Base-by-base conservation (phyloP, 2,797 vertebrate genomes). In the Pitangus sulphuratus region DNA sequence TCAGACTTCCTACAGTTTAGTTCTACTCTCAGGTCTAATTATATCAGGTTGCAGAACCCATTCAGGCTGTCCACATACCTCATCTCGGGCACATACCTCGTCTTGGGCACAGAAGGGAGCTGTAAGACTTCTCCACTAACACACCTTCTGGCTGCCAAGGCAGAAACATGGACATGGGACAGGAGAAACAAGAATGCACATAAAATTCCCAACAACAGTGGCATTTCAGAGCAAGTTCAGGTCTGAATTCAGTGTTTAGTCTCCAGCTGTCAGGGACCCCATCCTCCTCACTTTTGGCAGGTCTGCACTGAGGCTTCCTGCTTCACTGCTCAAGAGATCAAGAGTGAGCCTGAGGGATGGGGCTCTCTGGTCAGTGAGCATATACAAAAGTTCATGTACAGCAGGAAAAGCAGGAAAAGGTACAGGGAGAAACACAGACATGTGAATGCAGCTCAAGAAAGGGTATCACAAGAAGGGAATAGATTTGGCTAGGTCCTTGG, bases 91-190 rank as follows among this genome's bases (percentile, higher is more conserved):
- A 98, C 76, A 97, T 51, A 96, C 94, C 86, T 96, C 53, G 8
- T 93, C 84, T 96, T 0, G 96, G 97, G 89, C 97, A 98, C 76
- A 97, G 84, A 89, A 97, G 8, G 24, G 89, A 96, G 76, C 76
- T 89, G 72, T 92, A 83, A 50, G 96, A 56, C 76, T 97, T 97
- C 95, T 97, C 97, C 93, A 97, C 89, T 26, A 96, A 90, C 60
- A 97, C 89, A 37, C 97, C 98, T 91, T 97, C 97, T 8, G 97
- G 97, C 97, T 97, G 87, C 39, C 65, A 22, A 15, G 40, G 44
- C 65, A 83, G 44, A 48, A 85, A 44, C 19, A 25, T 6, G 28
- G 30, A 69, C 15, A 2, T 62, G 44, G n/a, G 51, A 88, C 6
- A 72, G 7, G 8, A 94, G 24, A 90, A 90, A 95, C 31, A 90